Evolutionary conservation across 1,140 invertebrate species (phyloP).

Genomic region (Zophobas morio): DNA sequence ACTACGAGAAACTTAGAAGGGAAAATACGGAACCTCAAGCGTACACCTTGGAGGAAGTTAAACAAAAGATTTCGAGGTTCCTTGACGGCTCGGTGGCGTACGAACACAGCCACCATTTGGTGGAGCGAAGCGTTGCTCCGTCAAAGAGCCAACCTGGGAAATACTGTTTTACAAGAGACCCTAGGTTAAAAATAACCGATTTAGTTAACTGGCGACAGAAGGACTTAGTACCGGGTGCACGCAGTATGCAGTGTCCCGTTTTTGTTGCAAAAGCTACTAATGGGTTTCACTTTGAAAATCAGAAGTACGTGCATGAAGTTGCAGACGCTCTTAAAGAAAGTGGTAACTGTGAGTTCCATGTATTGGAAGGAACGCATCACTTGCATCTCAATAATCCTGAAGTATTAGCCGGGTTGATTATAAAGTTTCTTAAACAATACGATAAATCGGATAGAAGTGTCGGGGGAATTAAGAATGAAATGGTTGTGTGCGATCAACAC

Average conservation of each 20-base stretch:
- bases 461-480: no score
- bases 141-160: constrained; percentile 72
- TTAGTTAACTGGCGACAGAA: constrained; percentile 48
- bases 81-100: constrained; percentile 56
- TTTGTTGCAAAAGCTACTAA: constrained; percentile 70
- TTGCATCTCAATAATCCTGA: constrained; percentile 81
- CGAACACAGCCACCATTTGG: constrained; percentile 66
- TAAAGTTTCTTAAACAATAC: constrained; percentile 67
- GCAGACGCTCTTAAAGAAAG: constrained; percentile 70
- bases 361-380: constrained; percentile 82
- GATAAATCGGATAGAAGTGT: no score
- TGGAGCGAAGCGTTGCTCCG: constrained; percentile 72
- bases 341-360: constrained; percentile 73
- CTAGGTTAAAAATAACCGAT: constrained; percentile 56
- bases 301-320: constrained; percentile 71
- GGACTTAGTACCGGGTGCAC: constrained; percentile 66
- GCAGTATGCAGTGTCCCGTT: constrained; percentile 56
- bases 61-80: constrained; percentile 51
- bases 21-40: constrained; percentile 70
- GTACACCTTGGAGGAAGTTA: constrained; percentile 75
- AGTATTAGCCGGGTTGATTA: constrained; percentile 71
- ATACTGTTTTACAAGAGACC: constrained; percentile 73
- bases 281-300: constrained; percentile 71
- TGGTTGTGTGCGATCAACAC: no score
- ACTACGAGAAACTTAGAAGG: constrained; percentile 66